Evolutionary conservation across 2,797 vertebrate genomes (phyloP).

Genomic region (Poecilia picta): DNA sequence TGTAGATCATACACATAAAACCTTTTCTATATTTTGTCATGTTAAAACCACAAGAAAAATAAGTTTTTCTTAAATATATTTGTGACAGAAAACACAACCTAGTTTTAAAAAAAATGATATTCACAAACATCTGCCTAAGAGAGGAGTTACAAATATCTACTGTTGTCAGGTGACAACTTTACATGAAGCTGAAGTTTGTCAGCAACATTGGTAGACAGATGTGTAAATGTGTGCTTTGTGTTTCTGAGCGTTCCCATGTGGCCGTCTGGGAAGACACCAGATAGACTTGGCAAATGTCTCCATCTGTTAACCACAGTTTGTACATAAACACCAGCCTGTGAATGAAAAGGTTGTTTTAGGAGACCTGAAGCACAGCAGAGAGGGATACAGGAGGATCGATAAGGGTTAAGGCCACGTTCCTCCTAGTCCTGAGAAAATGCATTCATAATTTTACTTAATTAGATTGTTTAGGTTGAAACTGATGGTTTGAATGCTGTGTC

Average conservation of each 20-base stretch:
- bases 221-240: neutral
- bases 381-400: neutral
- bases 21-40: neutral
- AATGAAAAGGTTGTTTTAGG: neutral
- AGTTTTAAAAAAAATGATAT: no score
- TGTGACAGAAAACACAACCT: neutral
- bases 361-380: neutral
- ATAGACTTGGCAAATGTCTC: neutral
- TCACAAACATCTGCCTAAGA: neutral
- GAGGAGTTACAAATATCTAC: neutral
- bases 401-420: neutral
- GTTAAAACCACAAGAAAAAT: no score
- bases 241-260: neutral
- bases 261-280: neutral
- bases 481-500: neutral
- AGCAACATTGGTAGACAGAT: neutral
- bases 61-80: neutral
- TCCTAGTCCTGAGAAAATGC: neutral
- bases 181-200: neutral
- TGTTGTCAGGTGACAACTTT: neutral
- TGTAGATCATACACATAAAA: neutral
- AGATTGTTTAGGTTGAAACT: neutral
- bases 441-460: neutral
- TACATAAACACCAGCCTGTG: neutral
- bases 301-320: neutral